Base-by-base conservation (phyloP, 2,797 vertebrate species). In the Melanotaenia trifasciata region DNA sequence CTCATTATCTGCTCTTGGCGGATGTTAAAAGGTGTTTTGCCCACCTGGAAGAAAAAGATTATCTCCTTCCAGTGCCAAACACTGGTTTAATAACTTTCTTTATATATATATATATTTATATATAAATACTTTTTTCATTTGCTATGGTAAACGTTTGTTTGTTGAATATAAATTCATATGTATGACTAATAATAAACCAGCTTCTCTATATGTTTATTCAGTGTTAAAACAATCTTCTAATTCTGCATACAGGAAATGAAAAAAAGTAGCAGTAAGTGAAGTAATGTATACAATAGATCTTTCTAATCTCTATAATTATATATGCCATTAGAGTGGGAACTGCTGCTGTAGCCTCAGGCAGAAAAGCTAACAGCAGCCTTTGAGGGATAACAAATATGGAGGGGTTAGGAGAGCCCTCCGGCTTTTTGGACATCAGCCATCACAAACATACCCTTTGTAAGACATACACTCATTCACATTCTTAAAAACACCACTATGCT, bases 1-100 rank as follows among this genome's bases (percentile, higher is more conserved):
- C 81, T 89, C 83, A 89, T 92, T 90, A 89, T 89, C 86, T 78
- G 72, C 79, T 79, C 78, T 80, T 85, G 79, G 77, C 22, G 65
- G 72, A 82, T 90, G 87, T 89, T 91, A 82, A 90, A 90, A 88
- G 89, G 85, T 89, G 81, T 90, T 90, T 84, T 88, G 85, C 84
- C 84, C 84, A 89, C 86, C 83, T 91, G 85, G 45, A 28, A 84
- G 72, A 59, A 14, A 38, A 50, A 89, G 84, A 91, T 91, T 82
- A 90, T 84, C 82, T 86, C 75, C 74, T 85, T 61, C 50, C 6
- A 69, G 64, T 6, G 64, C 67, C 33, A 18, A 84, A 79, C 80
- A 72, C 70, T 80, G 72, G 65, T 81, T 84, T 73, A 71, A 66
- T 76, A 57, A 66, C 63, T 67, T 47, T 59, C 60, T 56, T 57